These are phyloP conservation scores for Panonychus citri DNA, from an alignment of 1,140 invertebrate genomes.

Conservation along the genomic window DNA sequence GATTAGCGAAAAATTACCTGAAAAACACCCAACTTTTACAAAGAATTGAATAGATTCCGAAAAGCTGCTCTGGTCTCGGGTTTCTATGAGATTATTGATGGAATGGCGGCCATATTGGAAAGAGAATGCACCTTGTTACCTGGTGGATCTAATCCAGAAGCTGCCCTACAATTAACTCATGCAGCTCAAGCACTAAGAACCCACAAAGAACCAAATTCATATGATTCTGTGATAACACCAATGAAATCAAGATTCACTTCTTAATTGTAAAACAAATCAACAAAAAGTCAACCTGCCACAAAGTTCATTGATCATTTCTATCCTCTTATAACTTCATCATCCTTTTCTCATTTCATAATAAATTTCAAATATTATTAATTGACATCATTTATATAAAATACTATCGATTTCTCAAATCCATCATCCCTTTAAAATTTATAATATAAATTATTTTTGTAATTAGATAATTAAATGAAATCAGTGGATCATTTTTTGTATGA, in stretches of 20 bases:
- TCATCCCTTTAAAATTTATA: no score
- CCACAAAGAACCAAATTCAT: constrained; percentile 18
- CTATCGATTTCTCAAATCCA: no score
- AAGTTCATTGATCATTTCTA: no score
- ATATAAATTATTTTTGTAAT: no score
- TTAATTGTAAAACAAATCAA: no score
- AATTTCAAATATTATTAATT: no score
- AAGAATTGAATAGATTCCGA: constrained; percentile 81
- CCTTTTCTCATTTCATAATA: no score
- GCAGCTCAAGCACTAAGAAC: constrained; percentile 42
- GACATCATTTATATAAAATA: no score
- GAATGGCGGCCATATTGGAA: constrained; percentile 44
- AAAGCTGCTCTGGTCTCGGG: constrained; percentile 68
- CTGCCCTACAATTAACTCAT: constrained; percentile 65
- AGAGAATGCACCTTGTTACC: constrained; percentile 61
- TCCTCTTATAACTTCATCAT: no score
- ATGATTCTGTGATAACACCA: background rate
- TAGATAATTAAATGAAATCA: no score
- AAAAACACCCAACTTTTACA: constrained; percentile 89
- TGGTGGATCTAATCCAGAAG: constrained; percentile 53
- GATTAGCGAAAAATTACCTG: constrained; percentile 83
- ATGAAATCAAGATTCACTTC: background rate
- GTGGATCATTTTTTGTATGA: no score
- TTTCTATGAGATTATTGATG: constrained; percentile 34
- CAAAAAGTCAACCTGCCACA: no score